phyloP scores from a whole-genome alignment of 1,140 invertebrate species.

The Adelges cooleyi region DNA sequence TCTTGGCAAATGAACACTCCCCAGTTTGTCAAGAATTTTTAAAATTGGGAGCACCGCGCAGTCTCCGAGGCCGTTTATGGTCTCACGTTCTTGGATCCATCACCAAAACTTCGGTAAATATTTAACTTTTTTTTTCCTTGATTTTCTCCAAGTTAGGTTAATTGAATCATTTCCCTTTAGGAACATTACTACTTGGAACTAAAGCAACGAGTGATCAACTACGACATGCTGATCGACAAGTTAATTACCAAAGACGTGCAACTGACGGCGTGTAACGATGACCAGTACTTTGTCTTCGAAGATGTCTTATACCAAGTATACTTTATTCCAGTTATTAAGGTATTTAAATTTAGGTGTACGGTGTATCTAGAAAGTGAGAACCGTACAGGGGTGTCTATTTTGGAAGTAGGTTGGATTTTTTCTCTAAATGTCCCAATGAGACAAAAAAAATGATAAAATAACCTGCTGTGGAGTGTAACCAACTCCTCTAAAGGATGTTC shows the following conservation, averaged over 20 bases:
- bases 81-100: conserved; percentile 65
- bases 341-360: too few species aligned
- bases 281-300: conserved; percentile 97
- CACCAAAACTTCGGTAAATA: conserved; percentile 48
- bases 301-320: conserved; percentile 88
- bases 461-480: too few species aligned
- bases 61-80: conserved; percentile 66
- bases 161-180: background rate
- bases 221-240: conserved; percentile 86
- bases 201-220: conserved; percentile 69
- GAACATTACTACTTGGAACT: conserved; percentile 45
- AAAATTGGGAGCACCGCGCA: conserved; percentile 71
- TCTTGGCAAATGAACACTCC: conserved; percentile 53
- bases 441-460: too few species aligned
- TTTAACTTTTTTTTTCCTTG: background rate
- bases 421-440: too few species aligned
- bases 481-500: too few species aligned
- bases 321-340: too few species aligned
- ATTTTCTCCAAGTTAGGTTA: too few species aligned
- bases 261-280: conserved; percentile 89
- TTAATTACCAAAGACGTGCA: conserved; percentile 91
- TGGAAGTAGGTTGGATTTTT: too few species aligned
- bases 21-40: conserved; percentile 70
- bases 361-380: too few species aligned
- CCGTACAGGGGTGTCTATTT: too few species aligned